Evolutionary conservation across 1,140 invertebrate genomes (phyloP).

Genomic region (Bombus pascuorum): DNA sequence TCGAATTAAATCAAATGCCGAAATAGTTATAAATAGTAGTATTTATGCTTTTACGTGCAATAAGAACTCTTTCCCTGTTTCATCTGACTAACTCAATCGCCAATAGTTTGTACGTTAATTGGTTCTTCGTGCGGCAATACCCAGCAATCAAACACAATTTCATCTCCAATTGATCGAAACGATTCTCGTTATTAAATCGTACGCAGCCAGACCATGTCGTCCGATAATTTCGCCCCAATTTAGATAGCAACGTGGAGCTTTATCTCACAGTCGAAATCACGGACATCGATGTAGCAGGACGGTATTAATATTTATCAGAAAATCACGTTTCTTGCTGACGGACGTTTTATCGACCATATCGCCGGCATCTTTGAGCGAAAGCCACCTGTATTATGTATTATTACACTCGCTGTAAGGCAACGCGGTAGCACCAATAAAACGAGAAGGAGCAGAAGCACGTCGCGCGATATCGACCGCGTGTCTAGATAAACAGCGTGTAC

Average conservation of each 20-base stretch:
- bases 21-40: neutral
- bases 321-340: slow-evolving; percentile 59
- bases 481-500: neutral
- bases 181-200: slow-evolving; percentile 43
- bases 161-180: slow-evolving; percentile 20
- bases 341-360: slow-evolving; percentile 61
- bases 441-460: slow-evolving; percentile 8
- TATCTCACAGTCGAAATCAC: slow-evolving; percentile 25
- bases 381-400: slow-evolving; percentile 59
- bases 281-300: neutral
- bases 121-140: neutral
- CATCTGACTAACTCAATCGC: neutral
- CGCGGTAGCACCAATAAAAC: slow-evolving; percentile 53
- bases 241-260: neutral
- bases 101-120: neutral
- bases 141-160: slow-evolving; percentile 1
- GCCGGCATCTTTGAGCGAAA: slow-evolving; percentile 32
- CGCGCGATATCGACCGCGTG: slow-evolving; percentile 38
- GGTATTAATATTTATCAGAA: slow-evolving; percentile 64
- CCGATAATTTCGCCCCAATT: slow-evolving; percentile 22
- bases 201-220: slow-evolving; percentile 30
- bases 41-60: neutral
- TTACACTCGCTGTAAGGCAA: slow-evolving; percentile 28
- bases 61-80: neutral
- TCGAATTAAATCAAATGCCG: neutral